Evolutionary conservation across 2,888 invertebrate genomes (phyloP).

Genomic region (Melolontha melolontha): DNA sequence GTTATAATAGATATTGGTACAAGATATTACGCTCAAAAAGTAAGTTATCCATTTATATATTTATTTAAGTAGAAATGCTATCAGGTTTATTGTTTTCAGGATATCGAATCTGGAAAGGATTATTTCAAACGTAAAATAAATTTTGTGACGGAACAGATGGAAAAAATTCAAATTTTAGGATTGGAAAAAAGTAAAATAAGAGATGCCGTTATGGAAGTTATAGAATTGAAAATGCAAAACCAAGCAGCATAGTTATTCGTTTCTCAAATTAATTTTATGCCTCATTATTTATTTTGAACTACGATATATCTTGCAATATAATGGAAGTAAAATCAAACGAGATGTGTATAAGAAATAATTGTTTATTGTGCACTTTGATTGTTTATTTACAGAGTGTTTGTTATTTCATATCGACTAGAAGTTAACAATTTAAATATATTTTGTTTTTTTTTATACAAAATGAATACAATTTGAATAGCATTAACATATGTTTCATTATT

Average conservation of each 20-base stretch:
- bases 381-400: slow-evolving; percentile 42
- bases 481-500: background rate
- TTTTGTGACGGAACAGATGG: slow-evolving; percentile 94
- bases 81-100: slow-evolving; percentile 65
- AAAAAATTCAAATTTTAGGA: slow-evolving; percentile 87
- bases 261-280: background rate
- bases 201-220: slow-evolving; percentile 81
- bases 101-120: slow-evolving; percentile 84
- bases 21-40: slow-evolving; percentile 96
- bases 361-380: slow-evolving; percentile 43
- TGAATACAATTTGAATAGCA: background rate
- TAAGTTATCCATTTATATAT: slow-evolving; percentile 66
- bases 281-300: background rate
- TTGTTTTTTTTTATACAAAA: slow-evolving; percentile 14
- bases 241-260: slow-evolving; percentile 27
- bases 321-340: slow-evolving; percentile 16
- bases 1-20: slow-evolving; percentile 97
- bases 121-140: slow-evolving; percentile 93
- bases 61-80: slow-evolving; percentile 9
- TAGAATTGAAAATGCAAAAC: slow-evolving; percentile 76
- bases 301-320: background rate
- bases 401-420: slow-evolving; percentile 18
- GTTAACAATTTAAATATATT: slow-evolving; percentile 28
- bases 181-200: slow-evolving; percentile 86
- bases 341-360: slow-evolving; percentile 43